A percentile compares a stretch with the other conserved stretches of the same genome.
These are phyloP conservation scores for Odocoileus virginianus DNA, from an alignment of 2,113 vertebrate species.

Conservation along the genomic window DNA sequence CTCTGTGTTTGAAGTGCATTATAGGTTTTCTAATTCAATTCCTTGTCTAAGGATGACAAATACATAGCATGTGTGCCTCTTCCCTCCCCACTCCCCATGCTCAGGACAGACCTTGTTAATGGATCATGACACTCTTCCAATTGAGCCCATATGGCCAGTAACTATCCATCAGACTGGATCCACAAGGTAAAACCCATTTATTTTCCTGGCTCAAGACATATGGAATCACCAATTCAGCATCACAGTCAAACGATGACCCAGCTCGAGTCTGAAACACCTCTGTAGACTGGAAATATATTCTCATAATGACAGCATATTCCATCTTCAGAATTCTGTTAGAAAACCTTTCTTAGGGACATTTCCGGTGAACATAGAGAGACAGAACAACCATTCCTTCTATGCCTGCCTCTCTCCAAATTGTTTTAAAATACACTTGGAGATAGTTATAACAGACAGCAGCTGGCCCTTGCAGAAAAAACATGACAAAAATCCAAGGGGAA, in stretches of 20 bases:
- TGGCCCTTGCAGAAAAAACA: not conserved
- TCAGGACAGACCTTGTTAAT: slow-evolving; percentile 22
- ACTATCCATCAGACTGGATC: not conserved
- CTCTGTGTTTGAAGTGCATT: not conserved
- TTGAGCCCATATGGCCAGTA: not conserved
- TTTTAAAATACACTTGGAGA: not conserved
- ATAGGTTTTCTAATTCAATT: not conserved
- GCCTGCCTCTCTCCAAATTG: not conserved
- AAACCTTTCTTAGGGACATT: not conserved
- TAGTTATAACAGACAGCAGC: slow-evolving; percentile 1
- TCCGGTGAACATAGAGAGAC: not conserved
- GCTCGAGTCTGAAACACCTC: not conserved
- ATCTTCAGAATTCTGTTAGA: not conserved
- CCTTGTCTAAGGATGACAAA: not conserved
- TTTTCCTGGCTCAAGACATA: slow-evolving; percentile 17
- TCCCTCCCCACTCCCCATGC: not conserved
- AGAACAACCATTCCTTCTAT: not conserved
- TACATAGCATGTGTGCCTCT: not conserved
- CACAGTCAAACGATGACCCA: not conserved
- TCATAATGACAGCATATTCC: not conserved
- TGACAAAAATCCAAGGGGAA: not conserved
- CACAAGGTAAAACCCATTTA: not conserved
- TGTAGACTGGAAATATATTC: not conserved
- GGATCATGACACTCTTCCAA: not conserved
- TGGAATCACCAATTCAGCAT: not conserved